Conservation (phyloP, 2,113 vertebrate species). For the Labrus mixtus region DNA sequence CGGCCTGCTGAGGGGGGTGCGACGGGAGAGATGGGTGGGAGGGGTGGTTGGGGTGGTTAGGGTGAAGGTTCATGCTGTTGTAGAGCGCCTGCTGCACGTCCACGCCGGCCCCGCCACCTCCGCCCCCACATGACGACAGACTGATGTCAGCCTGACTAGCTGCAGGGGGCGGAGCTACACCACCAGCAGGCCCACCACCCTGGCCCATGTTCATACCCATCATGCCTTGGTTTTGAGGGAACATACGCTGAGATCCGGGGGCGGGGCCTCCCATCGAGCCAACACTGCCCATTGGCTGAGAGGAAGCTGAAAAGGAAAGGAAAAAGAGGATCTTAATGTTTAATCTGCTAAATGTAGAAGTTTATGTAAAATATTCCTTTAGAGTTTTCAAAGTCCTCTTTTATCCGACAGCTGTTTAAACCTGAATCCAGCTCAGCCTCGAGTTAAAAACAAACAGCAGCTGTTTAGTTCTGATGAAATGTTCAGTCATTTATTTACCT, state of each 20-base stretch:
- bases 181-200: slow-evolving; percentile 78
- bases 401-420: not conserved
- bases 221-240: slow-evolving; percentile 89
- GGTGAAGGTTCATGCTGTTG: slow-evolving; percentile 87
- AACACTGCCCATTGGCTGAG: slow-evolving; percentile 87
- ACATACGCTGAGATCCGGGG: slow-evolving; percentile 89
- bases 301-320: slow-evolving; percentile 83
- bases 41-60: slow-evolving; percentile 66
- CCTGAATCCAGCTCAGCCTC: not conserved
- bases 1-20: slow-evolving; percentile 63
- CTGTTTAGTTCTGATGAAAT: not conserved
- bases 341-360: too few species aligned
- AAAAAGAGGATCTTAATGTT: too few species aligned
- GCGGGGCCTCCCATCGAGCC: slow-evolving; percentile 86
- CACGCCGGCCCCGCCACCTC: slow-evolving; percentile 82
- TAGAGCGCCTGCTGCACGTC: slow-evolving; percentile 87
- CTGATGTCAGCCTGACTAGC: slow-evolving; percentile 87
- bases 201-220: slow-evolving; percentile 89
- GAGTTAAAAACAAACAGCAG: not conserved
- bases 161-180: slow-evolving; percentile 75
- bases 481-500: slow-evolving; percentile 25
- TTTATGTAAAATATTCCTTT: too few species aligned
- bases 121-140: slow-evolving; percentile 84
- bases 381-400: too few species aligned
- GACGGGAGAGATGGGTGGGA: not conserved